These are phyloP conservation scores for Peromyscus eremicus DNA, from an alignment of 2,797 vertebrate species.

Conservation along the genomic window DNA sequence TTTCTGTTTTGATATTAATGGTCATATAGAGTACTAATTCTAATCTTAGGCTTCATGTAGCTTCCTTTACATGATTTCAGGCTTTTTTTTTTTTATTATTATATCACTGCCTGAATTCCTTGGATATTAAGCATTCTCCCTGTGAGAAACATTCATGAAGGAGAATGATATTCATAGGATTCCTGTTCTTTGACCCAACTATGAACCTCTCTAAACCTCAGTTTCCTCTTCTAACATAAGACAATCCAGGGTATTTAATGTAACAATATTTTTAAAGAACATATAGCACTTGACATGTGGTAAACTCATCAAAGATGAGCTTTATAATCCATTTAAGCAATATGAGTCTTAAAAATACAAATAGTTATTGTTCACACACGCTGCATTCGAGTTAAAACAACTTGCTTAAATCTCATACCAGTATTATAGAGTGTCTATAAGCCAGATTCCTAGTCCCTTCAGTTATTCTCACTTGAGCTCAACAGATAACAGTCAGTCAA, in stretches of 20 bases:
- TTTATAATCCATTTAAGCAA: conserved; percentile 43
- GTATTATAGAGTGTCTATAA: background rate
- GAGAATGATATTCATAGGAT: background rate
- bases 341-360: background rate
- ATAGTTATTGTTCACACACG: background rate
- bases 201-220: background rate
- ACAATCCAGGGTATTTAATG: background rate
- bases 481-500: background rate
- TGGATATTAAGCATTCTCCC: background rate
- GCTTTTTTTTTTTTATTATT: background rate
- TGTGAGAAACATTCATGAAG: conserved; percentile 32
- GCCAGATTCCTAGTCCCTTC: background rate
- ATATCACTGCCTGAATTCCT: background rate
- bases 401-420: background rate
- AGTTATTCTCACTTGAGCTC: background rate
- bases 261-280: background rate
- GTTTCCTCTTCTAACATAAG: background rate
- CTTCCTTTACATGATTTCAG: background rate
- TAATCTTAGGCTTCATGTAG: background rate
- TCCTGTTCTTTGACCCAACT: background rate
- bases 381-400: conserved; percentile 12
- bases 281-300: background rate
- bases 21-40: background rate
- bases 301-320: background rate
- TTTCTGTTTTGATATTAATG: background rate